Percentiles rank a stretch among this genome's conserved stretches.
Conservation (phyloP, 2,888 invertebrate species). For the Agrotis clavis region DNA sequence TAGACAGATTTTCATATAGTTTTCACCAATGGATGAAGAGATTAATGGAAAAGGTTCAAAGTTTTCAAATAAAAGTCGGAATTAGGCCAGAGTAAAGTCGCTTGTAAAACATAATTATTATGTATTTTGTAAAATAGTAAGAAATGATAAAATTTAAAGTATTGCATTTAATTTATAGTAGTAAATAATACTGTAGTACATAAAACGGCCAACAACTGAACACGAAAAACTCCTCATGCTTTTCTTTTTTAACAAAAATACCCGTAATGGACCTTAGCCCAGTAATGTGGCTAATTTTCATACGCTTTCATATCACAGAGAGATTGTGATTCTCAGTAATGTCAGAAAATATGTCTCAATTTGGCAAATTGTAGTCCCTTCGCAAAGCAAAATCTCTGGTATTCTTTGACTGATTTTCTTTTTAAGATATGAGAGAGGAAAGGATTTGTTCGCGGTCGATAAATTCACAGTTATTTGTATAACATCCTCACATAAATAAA, state of each 20-base stretch:
- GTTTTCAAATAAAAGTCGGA: too few species aligned
- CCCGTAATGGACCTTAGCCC: slow-evolving; percentile 15
- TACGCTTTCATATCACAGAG: slow-evolving; percentile 33
- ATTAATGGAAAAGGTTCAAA: too few species aligned
- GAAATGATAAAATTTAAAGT: not conserved
- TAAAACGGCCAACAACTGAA: not conserved
- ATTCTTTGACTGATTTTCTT: slow-evolving; percentile 40
- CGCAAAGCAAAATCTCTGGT: slow-evolving; percentile 43
- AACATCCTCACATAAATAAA: not conserved
- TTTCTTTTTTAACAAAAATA: slow-evolving; percentile 17
- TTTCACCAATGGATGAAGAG: too few species aligned
- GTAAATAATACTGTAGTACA: not conserved
- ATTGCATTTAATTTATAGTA: too few species aligned
- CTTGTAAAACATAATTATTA: not conserved
- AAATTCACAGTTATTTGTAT: slow-evolving; percentile 42
- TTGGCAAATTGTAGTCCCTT: slow-evolving; percentile 63
- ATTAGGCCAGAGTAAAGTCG: too few species aligned
- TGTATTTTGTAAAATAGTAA: not conserved
- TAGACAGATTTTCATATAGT: too few species aligned
- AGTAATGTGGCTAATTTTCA: slow-evolving; percentile 49
- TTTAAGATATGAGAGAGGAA: slow-evolving; percentile 34
- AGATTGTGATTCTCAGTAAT: slow-evolving; percentile 34
- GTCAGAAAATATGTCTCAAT: slow-evolving; percentile 57
- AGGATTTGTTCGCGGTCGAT: slow-evolving; percentile 31
- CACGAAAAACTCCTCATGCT: not conserved